Conservation (phyloP, 2,113 vertebrate genomes). For the Ictalurus furcatus region DNA sequence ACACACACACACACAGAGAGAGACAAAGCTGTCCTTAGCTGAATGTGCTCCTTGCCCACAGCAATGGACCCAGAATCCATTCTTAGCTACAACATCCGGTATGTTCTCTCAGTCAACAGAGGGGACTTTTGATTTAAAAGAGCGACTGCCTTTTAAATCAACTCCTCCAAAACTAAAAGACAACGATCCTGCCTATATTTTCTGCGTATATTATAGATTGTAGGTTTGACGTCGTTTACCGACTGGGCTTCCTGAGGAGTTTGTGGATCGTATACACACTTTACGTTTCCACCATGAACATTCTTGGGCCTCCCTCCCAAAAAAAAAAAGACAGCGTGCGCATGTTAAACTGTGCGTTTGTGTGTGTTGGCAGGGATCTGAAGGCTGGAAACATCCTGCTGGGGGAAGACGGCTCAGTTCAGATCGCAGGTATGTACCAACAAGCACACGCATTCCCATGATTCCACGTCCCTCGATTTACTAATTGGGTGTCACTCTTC, state of each 20-base stretch:
- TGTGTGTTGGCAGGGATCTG: conserved; percentile 75
- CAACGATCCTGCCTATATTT: neutral
- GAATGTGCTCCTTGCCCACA: neutral
- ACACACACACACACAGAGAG: conserved; percentile 12
- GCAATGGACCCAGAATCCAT: neutral
- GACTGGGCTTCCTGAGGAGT: neutral
- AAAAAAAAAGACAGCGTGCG: neutral
- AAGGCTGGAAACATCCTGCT: conserved; percentile 90
- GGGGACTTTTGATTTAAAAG: too few relatives aligned
- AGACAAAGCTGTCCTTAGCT: neutral
- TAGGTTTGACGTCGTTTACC: neutral
- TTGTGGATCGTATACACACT: neutral
- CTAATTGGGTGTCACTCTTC: neutral
- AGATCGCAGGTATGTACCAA: conserved; percentile 79
- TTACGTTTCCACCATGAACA: neutral
- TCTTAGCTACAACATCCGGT: neutral
- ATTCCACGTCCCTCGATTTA: neutral
- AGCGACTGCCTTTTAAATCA: neutral
- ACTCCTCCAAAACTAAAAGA: neutral
- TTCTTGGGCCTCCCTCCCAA: neutral
- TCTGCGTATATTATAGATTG: neutral
- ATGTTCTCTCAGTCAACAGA: neutral
- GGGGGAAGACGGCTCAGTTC: conserved; percentile 86
- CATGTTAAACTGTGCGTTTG: conserved; percentile 6
- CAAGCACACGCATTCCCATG: neutral